These are phyloP conservation scores for Parus major DNA, from an alignment of 2,113 vertebrate species.

Conservation along the genomic window DNA sequence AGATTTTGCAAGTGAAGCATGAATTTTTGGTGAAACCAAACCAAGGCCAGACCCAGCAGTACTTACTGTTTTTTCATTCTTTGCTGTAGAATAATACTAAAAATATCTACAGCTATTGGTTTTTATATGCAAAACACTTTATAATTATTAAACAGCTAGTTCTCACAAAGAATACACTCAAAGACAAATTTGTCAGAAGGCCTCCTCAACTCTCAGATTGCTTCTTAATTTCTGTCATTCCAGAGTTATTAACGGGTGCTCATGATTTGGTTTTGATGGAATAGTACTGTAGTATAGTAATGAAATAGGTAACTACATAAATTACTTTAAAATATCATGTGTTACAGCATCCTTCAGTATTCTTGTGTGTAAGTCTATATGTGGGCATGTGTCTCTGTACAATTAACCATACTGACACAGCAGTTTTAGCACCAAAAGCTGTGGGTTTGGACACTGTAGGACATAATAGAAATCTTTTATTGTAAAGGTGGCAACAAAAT, in stretches of 20 bases:
- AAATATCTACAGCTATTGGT: not conserved
- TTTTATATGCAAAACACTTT: not conserved
- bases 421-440: not conserved
- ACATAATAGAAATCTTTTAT: not conserved
- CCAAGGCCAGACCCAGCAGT: not conserved
- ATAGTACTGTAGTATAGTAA: not conserved
- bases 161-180: not conserved
- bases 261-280: not conserved
- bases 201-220: not conserved
- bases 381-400: not conserved
- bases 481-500: not conserved
- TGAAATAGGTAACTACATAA: not conserved
- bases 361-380: not conserved
- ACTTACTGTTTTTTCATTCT: not conserved
- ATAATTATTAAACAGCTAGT: not conserved
- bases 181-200: not conserved
- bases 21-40: not conserved
- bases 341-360: not conserved
- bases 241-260: not conserved
- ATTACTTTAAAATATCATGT: not conserved
- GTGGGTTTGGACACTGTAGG: not conserved
- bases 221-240: not conserved
- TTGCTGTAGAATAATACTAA: not conserved
- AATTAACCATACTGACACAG: not conserved
- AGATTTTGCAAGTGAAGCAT: conserved; percentile 4